Conservation (phyloP, 1,140 invertebrate genomes). For the Drosophila suzukii region DNA sequence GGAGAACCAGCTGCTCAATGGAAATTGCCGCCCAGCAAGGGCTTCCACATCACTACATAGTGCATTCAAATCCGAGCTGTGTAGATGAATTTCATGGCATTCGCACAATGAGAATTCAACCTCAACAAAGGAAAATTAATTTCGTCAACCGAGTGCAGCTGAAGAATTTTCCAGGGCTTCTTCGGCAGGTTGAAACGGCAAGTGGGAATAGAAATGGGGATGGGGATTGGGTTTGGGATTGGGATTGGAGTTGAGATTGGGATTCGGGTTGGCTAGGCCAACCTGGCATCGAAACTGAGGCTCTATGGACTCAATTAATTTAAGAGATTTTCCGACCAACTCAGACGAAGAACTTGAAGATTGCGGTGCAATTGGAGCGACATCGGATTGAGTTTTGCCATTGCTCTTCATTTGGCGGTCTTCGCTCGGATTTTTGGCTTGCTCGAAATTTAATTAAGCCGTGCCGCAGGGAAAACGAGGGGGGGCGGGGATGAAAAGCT, state of each 20-base stretch:
- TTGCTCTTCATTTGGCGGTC: slow-evolving; percentile 62
- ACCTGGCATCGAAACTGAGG: slow-evolving; percentile 21
- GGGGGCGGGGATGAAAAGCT: not conserved
- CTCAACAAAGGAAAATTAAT: slow-evolving; percentile 66
- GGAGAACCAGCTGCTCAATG: slow-evolving; percentile 14
- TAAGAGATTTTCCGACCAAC: slow-evolving; percentile 55
- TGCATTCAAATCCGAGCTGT: slow-evolving; percentile 38
- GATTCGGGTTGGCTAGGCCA: not conserved
- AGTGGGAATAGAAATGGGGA: not conserved
- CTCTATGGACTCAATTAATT: slow-evolving; percentile 69
- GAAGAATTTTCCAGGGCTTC: slow-evolving; percentile 62
- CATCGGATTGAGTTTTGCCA: slow-evolving; percentile 41
- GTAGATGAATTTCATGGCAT: slow-evolving; percentile 31
- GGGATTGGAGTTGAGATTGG: not conserved
- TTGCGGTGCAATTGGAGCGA: slow-evolving; percentile 36
- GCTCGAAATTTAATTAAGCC: slow-evolving; percentile 74
- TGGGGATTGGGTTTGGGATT: not conserved
- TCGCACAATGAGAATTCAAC: slow-evolving; percentile 46
- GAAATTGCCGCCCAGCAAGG: slow-evolving; percentile 18
- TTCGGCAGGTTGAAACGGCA: slow-evolving; percentile 8
- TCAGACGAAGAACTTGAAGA: slow-evolving; percentile 8
- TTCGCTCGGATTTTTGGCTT: slow-evolving; percentile 60
- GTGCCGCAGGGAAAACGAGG: slow-evolving; percentile 24
- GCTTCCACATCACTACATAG: slow-evolving; percentile 35
- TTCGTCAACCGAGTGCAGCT: slow-evolving; percentile 50